Conservation (phyloP, 2,113 vertebrate species). For the Pseudopipra pipra region DNA sequence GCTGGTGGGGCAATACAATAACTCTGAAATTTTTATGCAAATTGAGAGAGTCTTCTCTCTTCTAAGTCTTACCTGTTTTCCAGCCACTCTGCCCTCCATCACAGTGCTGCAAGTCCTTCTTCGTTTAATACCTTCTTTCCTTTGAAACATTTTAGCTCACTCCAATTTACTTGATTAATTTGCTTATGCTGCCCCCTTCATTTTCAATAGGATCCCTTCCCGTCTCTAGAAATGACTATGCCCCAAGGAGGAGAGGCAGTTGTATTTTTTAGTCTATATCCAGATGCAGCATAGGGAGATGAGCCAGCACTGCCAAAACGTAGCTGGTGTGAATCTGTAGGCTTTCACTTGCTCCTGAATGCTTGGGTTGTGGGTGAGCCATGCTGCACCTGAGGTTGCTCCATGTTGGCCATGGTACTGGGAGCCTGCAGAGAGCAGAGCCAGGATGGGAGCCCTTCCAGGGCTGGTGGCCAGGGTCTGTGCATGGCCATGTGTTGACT, state of each 20-base stretch:
- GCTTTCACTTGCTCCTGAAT: neutral
- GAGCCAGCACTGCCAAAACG: neutral
- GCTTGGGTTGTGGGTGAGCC: neutral
- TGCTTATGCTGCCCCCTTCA: constrained; percentile 53
- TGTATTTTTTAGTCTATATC: neutral
- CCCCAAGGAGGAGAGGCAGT: neutral
- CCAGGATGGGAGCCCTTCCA: neutral
- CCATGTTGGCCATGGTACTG: accelerated
- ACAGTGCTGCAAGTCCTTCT: neutral
- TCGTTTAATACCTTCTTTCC: neutral
- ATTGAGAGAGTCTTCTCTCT: neutral
- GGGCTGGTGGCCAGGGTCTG: neutral
- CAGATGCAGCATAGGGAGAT: neutral
- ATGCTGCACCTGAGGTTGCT: accelerated
- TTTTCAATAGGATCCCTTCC: neutral
- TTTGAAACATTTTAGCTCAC: neutral
- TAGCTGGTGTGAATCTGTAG: neutral
- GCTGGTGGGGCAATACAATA: neutral
- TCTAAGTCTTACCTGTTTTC: neutral
- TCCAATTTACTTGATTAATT: constrained; percentile 17
- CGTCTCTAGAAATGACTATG: neutral
- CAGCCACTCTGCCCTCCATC: neutral
- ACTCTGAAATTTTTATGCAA: neutral
- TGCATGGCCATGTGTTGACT: accelerated
- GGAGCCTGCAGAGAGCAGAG: neutral